Conservation (phyloP, 2,113 vertebrate species). For the Gracilinanus agilis region DNA sequence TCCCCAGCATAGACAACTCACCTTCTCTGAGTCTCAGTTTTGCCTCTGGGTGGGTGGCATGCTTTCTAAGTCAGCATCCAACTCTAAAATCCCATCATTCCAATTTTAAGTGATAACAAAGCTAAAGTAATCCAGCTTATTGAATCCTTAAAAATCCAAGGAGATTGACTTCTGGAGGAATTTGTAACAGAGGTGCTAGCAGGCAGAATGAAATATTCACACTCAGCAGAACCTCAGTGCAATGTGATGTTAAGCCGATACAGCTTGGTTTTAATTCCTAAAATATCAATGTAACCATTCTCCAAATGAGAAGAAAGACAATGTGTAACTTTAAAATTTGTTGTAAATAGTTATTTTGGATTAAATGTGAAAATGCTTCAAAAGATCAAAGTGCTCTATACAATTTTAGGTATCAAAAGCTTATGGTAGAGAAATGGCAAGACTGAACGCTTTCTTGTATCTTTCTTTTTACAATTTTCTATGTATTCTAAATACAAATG, state of each 20-base stretch:
- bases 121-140: background rate
- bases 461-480: slow-evolving; percentile 37
- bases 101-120: background rate
- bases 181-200: background rate
- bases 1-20: background rate
- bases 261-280: background rate
- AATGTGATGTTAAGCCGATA: slow-evolving; percentile 16
- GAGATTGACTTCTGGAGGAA: background rate
- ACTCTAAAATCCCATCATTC: background rate
- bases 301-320: slow-evolving; percentile 5
- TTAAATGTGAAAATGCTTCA: background rate
- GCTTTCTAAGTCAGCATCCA: background rate
- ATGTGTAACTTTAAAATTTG: background rate
- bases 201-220: slow-evolving; percentile 15
- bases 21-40: background rate
- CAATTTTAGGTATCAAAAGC: background rate
- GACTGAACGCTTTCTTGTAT: slow-evolving; percentile 34
- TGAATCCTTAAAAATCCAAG: slow-evolving; percentile 20
- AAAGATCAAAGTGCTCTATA: background rate
- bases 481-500: slow-evolving; percentile 49
- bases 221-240: background rate
- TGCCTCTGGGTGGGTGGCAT: background rate
- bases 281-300: slow-evolving; percentile 1
- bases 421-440: background rate
- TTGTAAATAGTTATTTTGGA: slow-evolving; percentile 34